phyloP scores from a whole-genome alignment of 2,888 invertebrate species.

The Liodrosophila aerea region DNA sequence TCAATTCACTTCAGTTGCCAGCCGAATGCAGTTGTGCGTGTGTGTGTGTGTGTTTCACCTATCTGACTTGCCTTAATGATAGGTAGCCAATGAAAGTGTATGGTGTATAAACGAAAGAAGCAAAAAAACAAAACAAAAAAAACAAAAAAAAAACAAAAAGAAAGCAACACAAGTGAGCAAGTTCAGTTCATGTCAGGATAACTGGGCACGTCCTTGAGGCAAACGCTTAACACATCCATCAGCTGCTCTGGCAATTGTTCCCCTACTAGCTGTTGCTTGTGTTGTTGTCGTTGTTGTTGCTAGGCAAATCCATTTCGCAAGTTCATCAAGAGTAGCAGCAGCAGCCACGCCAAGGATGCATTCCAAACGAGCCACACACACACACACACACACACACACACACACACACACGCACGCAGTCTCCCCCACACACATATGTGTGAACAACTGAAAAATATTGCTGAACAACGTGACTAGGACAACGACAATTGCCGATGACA shows the following conservation, averaged over 20 bases:
- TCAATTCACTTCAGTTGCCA: neutral
- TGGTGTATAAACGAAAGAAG: slow-evolving; percentile 18
- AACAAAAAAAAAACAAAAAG: neutral
- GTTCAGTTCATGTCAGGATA: slow-evolving; percentile 4
- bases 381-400: slow-evolving; percentile 3
- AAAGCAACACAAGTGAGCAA: neutral
- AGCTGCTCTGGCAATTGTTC: slow-evolving; percentile 7
- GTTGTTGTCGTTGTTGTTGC: slow-evolving; percentile 27
- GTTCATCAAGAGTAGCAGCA: slow-evolving; percentile 33
- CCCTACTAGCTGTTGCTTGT: neutral
- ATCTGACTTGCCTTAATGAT: slow-evolving; percentile 42
- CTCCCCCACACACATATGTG: slow-evolving; percentile 6
- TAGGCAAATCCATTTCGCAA: slow-evolving; percentile 49
- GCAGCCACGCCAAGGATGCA: slow-evolving; percentile 36
- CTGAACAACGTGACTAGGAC: slow-evolving; percentile 73
- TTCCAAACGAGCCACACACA: slow-evolving; percentile 29
- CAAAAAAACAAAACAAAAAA: neutral
- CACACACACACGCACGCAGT: slow-evolving; percentile 6
- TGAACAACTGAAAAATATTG: slow-evolving; percentile 58
- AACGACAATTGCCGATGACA: slow-evolving; percentile 73
- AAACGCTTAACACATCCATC: slow-evolving; percentile 33
- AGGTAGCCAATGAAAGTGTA: slow-evolving; percentile 51
- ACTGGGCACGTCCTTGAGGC: slow-evolving; percentile 18
- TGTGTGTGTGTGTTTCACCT: slow-evolving; percentile 6
- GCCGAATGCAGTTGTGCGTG: slow-evolving; percentile 17